Base-by-base conservation (phyloP, 2,888 invertebrate species). In the Cosmopolites sordidus region DNA sequence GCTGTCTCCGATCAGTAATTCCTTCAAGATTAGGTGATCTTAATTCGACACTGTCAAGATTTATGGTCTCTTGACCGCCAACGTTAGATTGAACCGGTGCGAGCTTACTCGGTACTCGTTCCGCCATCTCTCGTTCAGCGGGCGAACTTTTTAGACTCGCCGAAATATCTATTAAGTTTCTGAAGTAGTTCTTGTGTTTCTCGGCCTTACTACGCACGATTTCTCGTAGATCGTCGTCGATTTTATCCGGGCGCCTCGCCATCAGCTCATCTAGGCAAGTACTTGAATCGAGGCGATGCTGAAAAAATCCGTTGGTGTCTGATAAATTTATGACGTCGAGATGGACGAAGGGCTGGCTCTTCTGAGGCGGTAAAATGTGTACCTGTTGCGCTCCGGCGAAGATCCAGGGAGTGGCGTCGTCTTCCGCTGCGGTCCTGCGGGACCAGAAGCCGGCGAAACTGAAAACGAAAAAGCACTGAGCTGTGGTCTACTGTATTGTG, bases 401-500 rank as follows among this genome's bases (percentile, higher is more conserved):
- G 57, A 62, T 60, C 69, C 71, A 70, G 50, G 66, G 64, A 44
- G 66, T 33, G 55, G 62, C 38, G 41, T 54, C 40, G 37, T 61
- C 60, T 58, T 61, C 68, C 60, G 29, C 43, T 16, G 16, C 16
- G 43, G 47, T 46, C 45, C 63, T 66, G 61, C 65, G 68, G 61
- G 67, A 64, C 71, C 71, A 70, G 53, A 71, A 69, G 47, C 66
- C 51, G 48, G 51, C 66, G 60, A 72, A 73, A 68, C 73, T 71
- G 61, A 51, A 66, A 60, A 22, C 22, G 22, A 22, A 8, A 22
- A 22, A 22, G 22, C 49, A 52, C 47, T 41, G 38, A 43, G 38
- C 42, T 43, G 29, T 16, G 37, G 41, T 48, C 17, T 27, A 29
- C 42, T 37, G 52, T 47, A 33, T 15, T 42, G 54, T 46, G 54